Base-by-base conservation (phyloP, 2,888 invertebrate species). In the Harmothoe impar region DNA sequence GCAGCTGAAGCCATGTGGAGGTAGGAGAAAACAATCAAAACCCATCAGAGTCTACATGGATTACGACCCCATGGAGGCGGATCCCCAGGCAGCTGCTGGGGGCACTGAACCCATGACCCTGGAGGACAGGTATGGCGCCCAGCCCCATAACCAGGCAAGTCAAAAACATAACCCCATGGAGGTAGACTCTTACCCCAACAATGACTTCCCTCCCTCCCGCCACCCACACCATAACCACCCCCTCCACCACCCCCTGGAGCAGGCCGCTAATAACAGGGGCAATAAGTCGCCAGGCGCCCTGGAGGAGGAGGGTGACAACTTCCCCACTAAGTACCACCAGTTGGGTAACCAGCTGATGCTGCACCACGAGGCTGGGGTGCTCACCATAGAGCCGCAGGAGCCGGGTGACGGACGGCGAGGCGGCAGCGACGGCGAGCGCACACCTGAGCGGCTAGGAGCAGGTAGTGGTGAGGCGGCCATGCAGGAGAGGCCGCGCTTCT, bases 321-420 rank as follows among this genome's bases (percentile, higher is more conserved):
- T 94, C 91, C 95, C 95, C 29, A 95, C 95, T 15, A 94, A 94
- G 52, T 95, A 95, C 98, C 31, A 99, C 98, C 98, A 98, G 98
- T 94, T 97, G 97, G 94, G 98, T 98, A 96, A 96, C 98, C 94
- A 99, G 98, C 96, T 98, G 54, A 86, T 86, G 86, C 86, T 52
- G 77, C 94, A 94, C 56, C 94, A 94, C 91, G 92, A 91, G 78
- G 89, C 90, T 0, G 43, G 43, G 5, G 81, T 62, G 88, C 52
- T 62, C 43, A 43, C 89, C 20, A 54, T 84, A 12, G 52, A 25
- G n/a, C 72, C 54, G 15, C 31, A 43, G n/a, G 86, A 86, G n/a
- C 78, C 89, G 29, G 54, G 25, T 0, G 62, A 56, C 29, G 43
- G 10, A 52, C 31, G 23, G 25, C 89, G 68, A 5, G 54, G 31